phyloP scores from a whole-genome alignment of 2,113 vertebrate species.

The Smithornis capensis region DNA sequence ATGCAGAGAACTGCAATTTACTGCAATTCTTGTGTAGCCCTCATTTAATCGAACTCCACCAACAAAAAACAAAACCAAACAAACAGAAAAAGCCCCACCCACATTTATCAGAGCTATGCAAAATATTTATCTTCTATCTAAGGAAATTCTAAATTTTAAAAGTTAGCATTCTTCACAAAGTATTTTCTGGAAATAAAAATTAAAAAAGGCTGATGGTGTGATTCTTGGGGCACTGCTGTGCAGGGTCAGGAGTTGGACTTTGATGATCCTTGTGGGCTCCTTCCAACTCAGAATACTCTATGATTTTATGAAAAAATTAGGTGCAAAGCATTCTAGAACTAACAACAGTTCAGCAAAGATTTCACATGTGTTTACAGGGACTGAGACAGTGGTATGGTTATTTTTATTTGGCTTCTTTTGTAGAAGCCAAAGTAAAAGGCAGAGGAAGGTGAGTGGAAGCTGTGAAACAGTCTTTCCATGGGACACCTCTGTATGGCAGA shows the following conservation, averaged over 20 bases:
- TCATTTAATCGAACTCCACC: neutral
- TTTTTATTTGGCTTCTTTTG: neutral
- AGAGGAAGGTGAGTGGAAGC: neutral
- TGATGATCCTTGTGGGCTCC: neutral
- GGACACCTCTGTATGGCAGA: neutral
- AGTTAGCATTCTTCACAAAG: neutral
- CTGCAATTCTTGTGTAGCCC: neutral
- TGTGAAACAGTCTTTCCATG: neutral
- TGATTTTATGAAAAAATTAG: neutral
- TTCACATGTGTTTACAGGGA: neutral
- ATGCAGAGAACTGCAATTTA: neutral
- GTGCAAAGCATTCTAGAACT: neutral
- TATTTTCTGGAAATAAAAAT: neutral
- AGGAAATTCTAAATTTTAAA: neutral
- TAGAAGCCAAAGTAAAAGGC: neutral
- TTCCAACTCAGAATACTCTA: neutral
- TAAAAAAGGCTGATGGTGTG: neutral
- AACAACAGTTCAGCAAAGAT: neutral
- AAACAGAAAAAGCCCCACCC: fast-evolving
- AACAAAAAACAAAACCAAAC: neutral
- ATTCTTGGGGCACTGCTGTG: neutral
- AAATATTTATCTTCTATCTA: neutral
- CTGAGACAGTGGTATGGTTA: neutral
- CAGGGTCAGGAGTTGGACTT: neutral
- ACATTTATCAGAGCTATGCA: neutral